Percentiles rank a stretch among this genome's conserved stretches.
Conservation (phyloP, 2,888 invertebrate species). For the Ichneumoninae sp. region DNA sequence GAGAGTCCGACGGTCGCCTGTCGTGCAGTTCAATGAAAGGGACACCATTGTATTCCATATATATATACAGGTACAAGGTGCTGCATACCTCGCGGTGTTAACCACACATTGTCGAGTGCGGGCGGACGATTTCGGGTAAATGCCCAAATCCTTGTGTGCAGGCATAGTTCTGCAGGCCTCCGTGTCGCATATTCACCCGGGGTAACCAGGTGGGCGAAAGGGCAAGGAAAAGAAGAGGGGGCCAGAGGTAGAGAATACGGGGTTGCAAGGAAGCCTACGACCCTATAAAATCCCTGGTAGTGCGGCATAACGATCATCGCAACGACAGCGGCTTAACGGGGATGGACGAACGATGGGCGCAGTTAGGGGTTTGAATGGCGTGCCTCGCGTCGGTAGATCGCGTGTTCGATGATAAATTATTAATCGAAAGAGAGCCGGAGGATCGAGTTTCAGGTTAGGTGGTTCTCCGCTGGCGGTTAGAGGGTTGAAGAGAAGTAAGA, state of each 20-base stretch:
- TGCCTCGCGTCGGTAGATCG: constrained; percentile 14
- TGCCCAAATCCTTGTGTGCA: constrained; percentile 71
- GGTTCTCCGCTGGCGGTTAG: constrained; percentile 26
- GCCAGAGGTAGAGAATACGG: background rate
- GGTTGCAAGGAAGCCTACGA: background rate
- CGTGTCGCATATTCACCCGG: background rate
- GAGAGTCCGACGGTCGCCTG: background rate
- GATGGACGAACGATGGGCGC: constrained; percentile 37
- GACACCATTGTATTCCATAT: background rate
- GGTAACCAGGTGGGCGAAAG: background rate
- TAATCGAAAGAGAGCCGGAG: constrained; percentile 59
- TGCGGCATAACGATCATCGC: constrained; percentile 57
- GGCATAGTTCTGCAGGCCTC: constrained; percentile 69
- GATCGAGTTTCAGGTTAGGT: constrained; percentile 53
- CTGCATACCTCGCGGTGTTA: constrained; percentile 8
- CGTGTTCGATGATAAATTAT: constrained; percentile 63
- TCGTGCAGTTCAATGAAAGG: background rate
- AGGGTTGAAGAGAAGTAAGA: constrained; percentile 41
- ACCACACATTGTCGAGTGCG: constrained; percentile 69
- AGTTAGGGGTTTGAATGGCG: constrained; percentile 31
- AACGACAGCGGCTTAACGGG: constrained; percentile 60
- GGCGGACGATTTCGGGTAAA: constrained; percentile 67
- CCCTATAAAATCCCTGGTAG: constrained; percentile 46
- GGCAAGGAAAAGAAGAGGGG: background rate
- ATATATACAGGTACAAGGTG: background rate